Evolutionary conservation across 2,797 vertebrate species (phyloP), one percentile per base, ranked within the genome.

Genomic region (Acrossocheilus fasciatus): DNA sequence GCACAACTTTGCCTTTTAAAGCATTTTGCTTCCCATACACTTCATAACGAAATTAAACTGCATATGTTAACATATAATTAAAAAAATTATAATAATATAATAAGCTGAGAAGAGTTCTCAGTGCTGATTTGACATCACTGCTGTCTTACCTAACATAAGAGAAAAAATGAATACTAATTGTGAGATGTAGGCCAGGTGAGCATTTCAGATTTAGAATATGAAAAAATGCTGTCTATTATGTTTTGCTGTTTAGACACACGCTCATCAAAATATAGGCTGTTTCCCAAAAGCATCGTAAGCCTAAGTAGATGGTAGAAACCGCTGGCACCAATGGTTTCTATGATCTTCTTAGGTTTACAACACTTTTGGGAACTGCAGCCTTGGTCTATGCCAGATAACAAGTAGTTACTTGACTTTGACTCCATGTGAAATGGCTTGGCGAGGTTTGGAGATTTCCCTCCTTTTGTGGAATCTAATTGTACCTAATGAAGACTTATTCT

Each of bases 371-470:
- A 78, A 43, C n/a, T 2, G 12, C 54, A 64, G 14, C 43, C 43
- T 30, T 50, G 30, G 57, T 64, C 12, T 83, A 14, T 43, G 20
- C 82, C 57, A 64, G 82, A 64, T 75, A 75, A 4, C 41, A 36
- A 64, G 18, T 45, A 30, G 70, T 83, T 54, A 41, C 70, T 74
- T 74, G 69, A 74, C 52, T 62, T 45, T 79, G 36, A 43, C 36
- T 78, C 1, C 0, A 36, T 47, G 82, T 47, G 57, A 62, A 45
- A 75, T 75, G 41, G 20, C 8, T 74, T 72, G 68, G 68, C 50
- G 57, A 41, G 47, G 34, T 72, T 68, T 64, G 11, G 36, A 41
- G 81, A 39, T 54, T 77, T 73, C 43, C n/a, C 14, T 7, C 26
- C 12, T 66, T 82, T 62, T 74, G 69, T 83, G 30, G 41, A 64